Evolutionary conservation across 2,888 invertebrate genomes (phyloP).

Genomic region (Morpho deidamia): DNA sequence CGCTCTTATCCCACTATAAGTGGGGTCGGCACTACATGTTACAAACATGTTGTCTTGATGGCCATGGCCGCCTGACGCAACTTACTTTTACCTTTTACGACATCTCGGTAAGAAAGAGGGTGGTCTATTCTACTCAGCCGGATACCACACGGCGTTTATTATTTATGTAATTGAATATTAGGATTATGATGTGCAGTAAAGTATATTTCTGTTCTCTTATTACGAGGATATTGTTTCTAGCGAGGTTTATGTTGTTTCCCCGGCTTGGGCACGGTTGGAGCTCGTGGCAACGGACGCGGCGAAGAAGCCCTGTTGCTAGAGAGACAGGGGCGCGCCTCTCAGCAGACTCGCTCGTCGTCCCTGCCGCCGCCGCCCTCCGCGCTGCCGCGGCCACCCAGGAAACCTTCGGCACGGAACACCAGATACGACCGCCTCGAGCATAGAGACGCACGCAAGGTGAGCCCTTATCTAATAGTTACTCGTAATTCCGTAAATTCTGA

Average conservation of each 20-base stretch:
- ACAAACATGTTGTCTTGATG: too few species aligned
- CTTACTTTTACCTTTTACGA: too few species aligned
- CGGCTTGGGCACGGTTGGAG: constrained; percentile 59
- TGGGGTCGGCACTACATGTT: too few species aligned
- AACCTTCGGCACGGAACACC: constrained; percentile 76
- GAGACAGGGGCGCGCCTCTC: constrained; percentile 87
- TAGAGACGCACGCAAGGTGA: constrained; percentile 61
- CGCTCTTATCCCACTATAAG: too few species aligned
- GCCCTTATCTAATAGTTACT: too few species aligned
- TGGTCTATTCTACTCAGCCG: too few species aligned
- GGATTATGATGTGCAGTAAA: too few species aligned
- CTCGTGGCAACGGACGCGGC: constrained; percentile 71
- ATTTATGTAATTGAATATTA: too few species aligned
- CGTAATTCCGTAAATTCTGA: too few species aligned
- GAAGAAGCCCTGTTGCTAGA: constrained; percentile 86
- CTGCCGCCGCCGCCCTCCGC: constrained; percentile 85
- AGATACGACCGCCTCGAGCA: constrained; percentile 82
- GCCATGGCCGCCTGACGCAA: too few species aligned
- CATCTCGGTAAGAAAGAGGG: too few species aligned
- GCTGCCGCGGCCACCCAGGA: constrained; percentile 83
- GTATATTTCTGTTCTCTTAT: not conserved
- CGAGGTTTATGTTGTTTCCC: constrained; percentile 91
- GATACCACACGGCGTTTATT: too few species aligned
- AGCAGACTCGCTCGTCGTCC: constrained; percentile 83
- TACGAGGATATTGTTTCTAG: constrained; percentile 60